These are phyloP conservation scores for Eueremaeus valkanovi DNA, from an alignment of 2,888 invertebrate genomes.

Conservation along the genomic window DNA sequence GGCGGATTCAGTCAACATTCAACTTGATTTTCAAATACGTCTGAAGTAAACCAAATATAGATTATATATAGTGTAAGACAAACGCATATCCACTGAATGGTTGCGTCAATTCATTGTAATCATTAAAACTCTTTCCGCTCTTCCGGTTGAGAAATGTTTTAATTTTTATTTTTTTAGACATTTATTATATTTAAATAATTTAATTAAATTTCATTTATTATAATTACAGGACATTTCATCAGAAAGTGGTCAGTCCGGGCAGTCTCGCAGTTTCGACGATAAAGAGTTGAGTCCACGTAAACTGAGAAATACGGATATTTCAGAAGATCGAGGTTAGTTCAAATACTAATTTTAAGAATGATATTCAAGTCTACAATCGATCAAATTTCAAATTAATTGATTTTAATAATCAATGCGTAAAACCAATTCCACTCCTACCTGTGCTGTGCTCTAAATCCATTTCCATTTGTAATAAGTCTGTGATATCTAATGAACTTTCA, in stretches of 20 bases:
- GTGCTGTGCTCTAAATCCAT: no score
- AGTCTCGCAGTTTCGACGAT: conserved; percentile 24
- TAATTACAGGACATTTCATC: conserved; percentile 15
- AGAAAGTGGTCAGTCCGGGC: conserved; percentile 5
- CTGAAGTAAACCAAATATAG: neutral
- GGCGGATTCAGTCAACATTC: neutral
- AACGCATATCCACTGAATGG: no score
- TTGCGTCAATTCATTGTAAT: neutral
- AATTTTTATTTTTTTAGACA: neutral
- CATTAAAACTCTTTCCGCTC: neutral
- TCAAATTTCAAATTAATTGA: no score
- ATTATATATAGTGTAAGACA: no score
- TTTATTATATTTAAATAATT: neutral
- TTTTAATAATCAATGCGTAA: no score
- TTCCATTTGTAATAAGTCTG: no score
- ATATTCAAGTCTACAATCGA: no score
- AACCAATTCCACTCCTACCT: no score
- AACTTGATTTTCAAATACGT: neutral
- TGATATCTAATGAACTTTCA: no score
- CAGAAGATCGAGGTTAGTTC: conserved; percentile 17
- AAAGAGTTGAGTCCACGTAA: conserved; percentile 6
- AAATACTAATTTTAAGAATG: no score
- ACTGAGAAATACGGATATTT: conserved; percentile 2
- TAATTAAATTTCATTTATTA: neutral
- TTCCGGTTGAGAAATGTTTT: neutral